Evolutionary conservation across 2,113 vertebrate genomes (phyloP).

Genomic region (Ornithorhynchus anatinus): DNA sequence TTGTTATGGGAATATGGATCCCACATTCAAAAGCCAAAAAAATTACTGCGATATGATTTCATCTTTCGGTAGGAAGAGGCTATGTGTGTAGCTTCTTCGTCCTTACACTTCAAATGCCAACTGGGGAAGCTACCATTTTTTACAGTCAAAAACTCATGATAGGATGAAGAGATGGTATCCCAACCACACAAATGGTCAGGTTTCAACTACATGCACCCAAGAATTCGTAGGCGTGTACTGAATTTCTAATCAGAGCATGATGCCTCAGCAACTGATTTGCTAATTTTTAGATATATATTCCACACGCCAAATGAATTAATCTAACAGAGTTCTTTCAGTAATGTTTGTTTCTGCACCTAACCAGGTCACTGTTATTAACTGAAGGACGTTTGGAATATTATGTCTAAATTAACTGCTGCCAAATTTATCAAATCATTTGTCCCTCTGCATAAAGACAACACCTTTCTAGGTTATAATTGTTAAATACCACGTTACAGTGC

Average conservation of each 20-base stretch:
- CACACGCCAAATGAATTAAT: not conserved
- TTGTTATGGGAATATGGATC: slow-evolving; percentile 47
- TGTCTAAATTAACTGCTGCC: fast-evolving
- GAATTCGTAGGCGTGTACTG: not conserved
- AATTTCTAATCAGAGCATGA: not conserved
- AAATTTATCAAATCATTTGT: not conserved
- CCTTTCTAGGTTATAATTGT: too few species aligned
- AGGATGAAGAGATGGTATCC: not conserved
- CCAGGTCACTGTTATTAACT: not conserved
- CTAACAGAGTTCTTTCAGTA: not conserved
- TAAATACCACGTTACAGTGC: not conserved
- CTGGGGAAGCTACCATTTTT: not conserved
- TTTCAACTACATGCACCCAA: not conserved
- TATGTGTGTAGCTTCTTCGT: slow-evolving; percentile 18
- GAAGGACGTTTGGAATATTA: too few species aligned
- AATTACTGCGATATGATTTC: slow-evolving; percentile 33
- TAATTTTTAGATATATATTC: not conserved
- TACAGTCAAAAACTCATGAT: not conserved
- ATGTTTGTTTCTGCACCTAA: not conserved
- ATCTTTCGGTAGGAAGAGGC: slow-evolving; percentile 16
- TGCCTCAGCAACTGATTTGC: not conserved
- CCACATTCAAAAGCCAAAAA: slow-evolving; percentile 60
- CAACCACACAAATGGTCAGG: not conserved
- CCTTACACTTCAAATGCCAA: slow-evolving; percentile 35
- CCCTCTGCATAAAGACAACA: not conserved